A percentile compares a stretch with the other conserved stretches of the same genome.
phyloP scores from a whole-genome alignment of 1,140 invertebrate genomes.

The Ylistrum balloti region DNA sequence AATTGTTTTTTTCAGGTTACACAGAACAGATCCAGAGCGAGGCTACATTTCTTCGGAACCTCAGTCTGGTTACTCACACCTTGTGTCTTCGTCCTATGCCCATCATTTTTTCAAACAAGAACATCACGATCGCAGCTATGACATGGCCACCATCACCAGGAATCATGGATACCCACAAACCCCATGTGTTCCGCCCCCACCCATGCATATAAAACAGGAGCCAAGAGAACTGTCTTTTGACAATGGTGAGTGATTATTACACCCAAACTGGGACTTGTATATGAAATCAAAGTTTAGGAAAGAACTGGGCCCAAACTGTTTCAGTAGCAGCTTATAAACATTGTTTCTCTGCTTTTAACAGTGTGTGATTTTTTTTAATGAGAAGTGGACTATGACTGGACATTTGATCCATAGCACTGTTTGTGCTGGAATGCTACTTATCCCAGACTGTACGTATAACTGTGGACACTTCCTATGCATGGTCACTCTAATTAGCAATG shows the following conservation, averaged over 20 bases:
- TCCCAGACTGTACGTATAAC: no score
- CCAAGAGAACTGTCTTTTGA: slow-evolving; percentile 57
- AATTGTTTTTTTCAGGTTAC: slow-evolving; percentile 49
- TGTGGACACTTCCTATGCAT: no score
- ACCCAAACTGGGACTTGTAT: no score
- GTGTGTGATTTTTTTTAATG: no score
- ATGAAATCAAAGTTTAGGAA: no score
- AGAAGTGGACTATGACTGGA: no score
- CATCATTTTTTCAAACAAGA: slow-evolving; percentile 66
- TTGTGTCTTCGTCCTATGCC: slow-evolving; percentile 59
- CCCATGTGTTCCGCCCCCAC: slow-evolving; percentile 48
- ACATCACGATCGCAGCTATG: slow-evolving; percentile 60
- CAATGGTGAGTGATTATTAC: slow-evolving; percentile 46
- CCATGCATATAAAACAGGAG: slow-evolving; percentile 58
- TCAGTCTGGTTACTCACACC: slow-evolving; percentile 54
- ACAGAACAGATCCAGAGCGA: slow-evolving; percentile 57
- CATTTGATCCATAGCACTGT: no score
- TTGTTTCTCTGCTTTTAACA: no score
- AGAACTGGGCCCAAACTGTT: no score
- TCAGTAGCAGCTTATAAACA: no score
- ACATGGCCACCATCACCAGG: slow-evolving; percentile 51
- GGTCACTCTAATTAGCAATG: no score
- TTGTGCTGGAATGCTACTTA: no score
- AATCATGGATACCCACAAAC: slow-evolving; percentile 63
- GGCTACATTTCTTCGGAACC: slow-evolving; percentile 62